Evolutionary conservation across 2,888 invertebrate species (phyloP), one percentile per base, ranked within the genome.

Genomic region (Eupithecia inturbata): DNA sequence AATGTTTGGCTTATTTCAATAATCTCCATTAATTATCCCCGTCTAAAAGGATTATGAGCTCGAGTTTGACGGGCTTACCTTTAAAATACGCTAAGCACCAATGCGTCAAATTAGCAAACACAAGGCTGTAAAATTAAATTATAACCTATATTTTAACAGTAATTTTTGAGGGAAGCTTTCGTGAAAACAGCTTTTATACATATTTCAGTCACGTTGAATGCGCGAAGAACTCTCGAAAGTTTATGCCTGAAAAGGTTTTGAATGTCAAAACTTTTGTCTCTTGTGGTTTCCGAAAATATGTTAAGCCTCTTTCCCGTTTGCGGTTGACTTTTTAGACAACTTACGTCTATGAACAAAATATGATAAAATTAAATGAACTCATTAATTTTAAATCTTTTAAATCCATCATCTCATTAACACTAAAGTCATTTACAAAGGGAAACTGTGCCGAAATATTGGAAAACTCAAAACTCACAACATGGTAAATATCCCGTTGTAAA

Each of bases 201-300:
- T 57, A 68, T 45, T n/a, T 28, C 45, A 70, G 74, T 77, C 76
- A 75, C 73, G 73, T 73, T 67, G 74, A 74, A 75, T 68, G 73
- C 68, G 64, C 53, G 70, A 72, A 78, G 76, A 79, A 76, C 72
- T 75, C 69, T 70, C 72, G 9, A 71, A 45, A 77, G 74, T 79
- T 77, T 68, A 75, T 70, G 72, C 71, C 71, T 60, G 70, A 74
- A 78, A 69, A 76, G 76, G 70, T 77, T 77, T 68, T 75, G 77
- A 76, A 76, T 76, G 77, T 71, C 67, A 33, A 75, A 78, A 80
- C 75, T 78, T 80, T 77, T 57, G 78, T 77, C 80, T 75, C 80
- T 57, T 75, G 80, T 60, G 80, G 77, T 74, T 77, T 73, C 64
- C 28, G 72, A 77, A 73, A 78, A 77, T 74, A 74, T 77, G 78